Evolutionary conservation across 2,113 vertebrate species (phyloP).

Genomic region (Muscicapa adusta): DNA sequence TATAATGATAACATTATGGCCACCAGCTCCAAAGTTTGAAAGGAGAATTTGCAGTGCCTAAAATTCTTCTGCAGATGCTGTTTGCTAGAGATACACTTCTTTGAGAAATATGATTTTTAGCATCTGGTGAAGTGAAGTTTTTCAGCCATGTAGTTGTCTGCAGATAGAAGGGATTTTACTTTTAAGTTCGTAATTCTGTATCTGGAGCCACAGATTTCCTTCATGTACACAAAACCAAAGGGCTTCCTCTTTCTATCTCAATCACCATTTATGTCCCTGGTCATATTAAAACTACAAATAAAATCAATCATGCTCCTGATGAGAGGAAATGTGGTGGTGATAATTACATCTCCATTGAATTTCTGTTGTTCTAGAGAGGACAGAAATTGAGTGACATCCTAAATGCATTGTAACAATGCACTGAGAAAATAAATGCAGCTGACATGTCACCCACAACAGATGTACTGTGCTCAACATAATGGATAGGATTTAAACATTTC

Average conservation of each 20-base stretch:
- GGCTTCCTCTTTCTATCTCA: slow-evolving; percentile 5
- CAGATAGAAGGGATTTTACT: not conserved
- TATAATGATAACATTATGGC: not conserved
- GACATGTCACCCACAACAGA: not conserved
- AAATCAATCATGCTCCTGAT: not conserved
- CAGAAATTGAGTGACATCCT: slow-evolving; percentile 2
- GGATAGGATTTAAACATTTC: not conserved
- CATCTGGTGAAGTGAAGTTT: not conserved
- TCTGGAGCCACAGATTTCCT: not conserved
- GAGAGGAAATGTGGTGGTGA: slow-evolving; percentile 1
- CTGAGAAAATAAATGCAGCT: not conserved
- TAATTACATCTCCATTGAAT: slow-evolving; percentile 25
- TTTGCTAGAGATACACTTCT: not conserved
- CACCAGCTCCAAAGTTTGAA: not conserved
- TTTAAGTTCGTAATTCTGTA: not conserved
- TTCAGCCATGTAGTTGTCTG: not conserved
- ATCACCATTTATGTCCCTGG: not conserved
- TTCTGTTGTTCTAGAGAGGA: not conserved
- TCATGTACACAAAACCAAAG: not conserved
- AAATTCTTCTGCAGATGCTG: not conserved
- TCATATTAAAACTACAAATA: not conserved
- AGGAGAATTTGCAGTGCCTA: not conserved
- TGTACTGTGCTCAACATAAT: not conserved
- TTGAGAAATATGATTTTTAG: not conserved
- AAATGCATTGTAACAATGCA: not conserved